A percentile compares a stretch with the other conserved stretches of the same genome.
These are phyloP conservation scores for Ceuthmochares aereus DNA, from an alignment of 2,113 vertebrate species.

Conservation along the genomic window DNA sequence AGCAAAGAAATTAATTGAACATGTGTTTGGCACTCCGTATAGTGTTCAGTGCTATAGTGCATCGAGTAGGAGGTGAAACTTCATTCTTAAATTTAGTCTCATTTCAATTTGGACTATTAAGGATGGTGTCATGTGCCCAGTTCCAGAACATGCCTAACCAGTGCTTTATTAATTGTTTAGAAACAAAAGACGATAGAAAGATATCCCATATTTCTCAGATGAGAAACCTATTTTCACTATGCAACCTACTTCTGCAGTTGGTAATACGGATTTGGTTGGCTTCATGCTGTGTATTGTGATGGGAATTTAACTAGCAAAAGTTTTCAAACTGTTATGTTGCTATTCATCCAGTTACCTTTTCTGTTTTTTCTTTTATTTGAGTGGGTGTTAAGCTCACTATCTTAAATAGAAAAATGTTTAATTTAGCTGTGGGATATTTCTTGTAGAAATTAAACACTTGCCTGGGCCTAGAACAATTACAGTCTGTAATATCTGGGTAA, in stretches of 20 bases:
- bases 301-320: background rate
- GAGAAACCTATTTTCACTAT: background rate
- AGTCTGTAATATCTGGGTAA: slow-evolving; percentile 33
- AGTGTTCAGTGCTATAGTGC: background rate
- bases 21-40: background rate
- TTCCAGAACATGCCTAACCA: background rate
- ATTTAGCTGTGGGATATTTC: background rate
- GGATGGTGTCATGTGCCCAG: background rate
- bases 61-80: background rate
- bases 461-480: slow-evolving; percentile 1
- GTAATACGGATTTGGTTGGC: background rate
- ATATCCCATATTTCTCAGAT: background rate
- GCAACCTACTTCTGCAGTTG: background rate
- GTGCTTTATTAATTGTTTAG: background rate
- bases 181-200: background rate
- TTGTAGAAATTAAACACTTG: background rate
- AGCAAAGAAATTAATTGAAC: background rate
- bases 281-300: fast-evolving
- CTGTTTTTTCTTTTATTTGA: background rate
- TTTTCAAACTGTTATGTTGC: background rate
- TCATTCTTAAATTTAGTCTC: background rate
- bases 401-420: slow-evolving; percentile 5
- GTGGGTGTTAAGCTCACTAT: background rate
- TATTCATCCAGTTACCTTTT: background rate
- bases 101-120: background rate